Base-by-base conservation (phyloP, 2,797 vertebrate species). In the Pseudochirops cupreus region DNA sequence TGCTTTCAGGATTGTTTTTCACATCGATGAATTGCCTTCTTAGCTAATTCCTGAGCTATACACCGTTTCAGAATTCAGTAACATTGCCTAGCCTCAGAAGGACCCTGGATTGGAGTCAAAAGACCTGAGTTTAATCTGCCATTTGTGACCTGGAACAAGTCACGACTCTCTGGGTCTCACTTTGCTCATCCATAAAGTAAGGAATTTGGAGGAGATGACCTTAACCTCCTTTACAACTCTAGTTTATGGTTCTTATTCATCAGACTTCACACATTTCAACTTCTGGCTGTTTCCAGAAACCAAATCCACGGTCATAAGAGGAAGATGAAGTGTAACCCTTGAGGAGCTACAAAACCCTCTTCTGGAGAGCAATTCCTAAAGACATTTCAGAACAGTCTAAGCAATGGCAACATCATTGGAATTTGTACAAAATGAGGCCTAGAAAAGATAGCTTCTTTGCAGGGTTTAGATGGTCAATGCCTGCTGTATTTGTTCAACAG, bases 281-380 rank as follows among this genome's bases (percentile, higher is more conserved):
- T 94, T 92, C 93, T 58, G 2, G 4, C 50, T 56, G 28, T 57
- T 91, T 62, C 55, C 57, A 96, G 96, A 95, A 94, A 90, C 57
- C n/a, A 89, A 91, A 58, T 90, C 53, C 16, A 46, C 39, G 92
- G 5, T 0, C 14, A 28, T 24, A 82, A 39, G n/a, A 82, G 67
- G n/a, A 82, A 74, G 67, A 24, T 39, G n/a, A 24, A 24, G 18
- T 82, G 18, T 39, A 46, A 82, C 6, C 6, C n/a, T 82, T 82
- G 67, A 82, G 21, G 67, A 39, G 24, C 18, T 82, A 46, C 39
- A 46, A 46, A 82, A 46, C 0, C 67, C 16, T 39, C 2, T 82
- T 21, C 67, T 62, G 12, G 31, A 14, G 4, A 62, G 13, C 31
- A 33, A 16, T 33, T 62, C 13, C 59, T 13, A 82, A 82, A 46